Evolutionary conservation across 1,140 invertebrate genomes (phyloP).

Genomic region (Drosophila repletoides): DNA sequence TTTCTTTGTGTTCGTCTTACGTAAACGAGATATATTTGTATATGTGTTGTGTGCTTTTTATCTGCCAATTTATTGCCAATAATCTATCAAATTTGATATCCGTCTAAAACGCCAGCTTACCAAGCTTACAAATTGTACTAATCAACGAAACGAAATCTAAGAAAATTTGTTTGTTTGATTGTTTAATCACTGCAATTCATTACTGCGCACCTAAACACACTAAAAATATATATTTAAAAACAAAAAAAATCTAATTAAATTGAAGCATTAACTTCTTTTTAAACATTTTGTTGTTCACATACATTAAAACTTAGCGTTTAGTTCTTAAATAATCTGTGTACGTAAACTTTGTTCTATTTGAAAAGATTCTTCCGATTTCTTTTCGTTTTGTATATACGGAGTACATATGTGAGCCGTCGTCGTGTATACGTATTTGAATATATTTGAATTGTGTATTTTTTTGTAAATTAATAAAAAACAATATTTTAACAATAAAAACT

Average conservation of each 20-base stretch:
- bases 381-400: conserved; percentile 74
- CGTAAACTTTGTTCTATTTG: conserved; percentile 37
- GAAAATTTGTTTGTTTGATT: conserved; percentile 51
- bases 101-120: neutral
- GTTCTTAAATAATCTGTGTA: conserved; percentile 37
- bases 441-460: conserved; percentile 79
- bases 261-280: no score
- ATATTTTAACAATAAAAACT: conserved; percentile 61
- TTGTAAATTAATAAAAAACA: conserved; percentile 79
- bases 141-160: conserved; percentile 18
- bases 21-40: conserved; percentile 7
- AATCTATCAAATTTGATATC: conserved; percentile 5
- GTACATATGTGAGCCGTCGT: conserved; percentile 54
- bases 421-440: conserved; percentile 67
- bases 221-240: conserved; percentile 6
- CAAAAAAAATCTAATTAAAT: no score
- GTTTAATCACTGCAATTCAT: conserved; percentile 74
- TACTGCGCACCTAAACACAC: conserved; percentile 58
- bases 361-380: conserved; percentile 38
- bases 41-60: conserved; percentile 44
- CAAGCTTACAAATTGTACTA: conserved; percentile 18
- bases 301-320: conserved; percentile 36
- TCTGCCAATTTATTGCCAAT: conserved; percentile 68
- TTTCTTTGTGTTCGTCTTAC: conserved; percentile 20
- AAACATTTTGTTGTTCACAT: conserved; percentile 37